Conservation (phyloP, 1,140 invertebrate genomes). For the Homalodisca vitripennis region DNA sequence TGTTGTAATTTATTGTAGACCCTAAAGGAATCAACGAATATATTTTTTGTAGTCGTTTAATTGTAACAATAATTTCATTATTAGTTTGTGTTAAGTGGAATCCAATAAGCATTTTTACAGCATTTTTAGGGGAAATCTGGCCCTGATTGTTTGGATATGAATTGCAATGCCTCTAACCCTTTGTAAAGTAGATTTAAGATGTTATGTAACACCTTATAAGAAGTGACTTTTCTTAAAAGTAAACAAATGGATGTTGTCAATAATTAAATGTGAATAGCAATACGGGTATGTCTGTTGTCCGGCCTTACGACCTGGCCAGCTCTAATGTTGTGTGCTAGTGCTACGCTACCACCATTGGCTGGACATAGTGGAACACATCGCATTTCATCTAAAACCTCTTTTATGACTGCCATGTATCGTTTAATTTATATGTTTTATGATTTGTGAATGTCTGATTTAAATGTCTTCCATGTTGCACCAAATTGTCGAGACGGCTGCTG, state of each 20-base stretch:
- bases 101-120: conserved; percentile 9
- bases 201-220: not conserved
- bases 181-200: conserved; percentile 11
- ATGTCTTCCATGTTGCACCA: conserved; percentile 43
- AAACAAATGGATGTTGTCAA: conserved; percentile 22
- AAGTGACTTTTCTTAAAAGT: conserved; percentile 19
- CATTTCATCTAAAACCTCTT: not conserved
- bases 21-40: too few species aligned
- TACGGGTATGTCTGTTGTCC: not conserved
- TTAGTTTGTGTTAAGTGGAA: conserved; percentile 1
- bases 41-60: too few species aligned
- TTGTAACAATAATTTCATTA: conserved; percentile 2
- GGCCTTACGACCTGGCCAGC: not conserved
- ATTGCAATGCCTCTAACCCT: conserved; percentile 17
- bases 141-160: not conserved
- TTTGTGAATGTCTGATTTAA: conserved; percentile 39
- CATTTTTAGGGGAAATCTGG: not conserved
- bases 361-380: conserved; percentile 7
- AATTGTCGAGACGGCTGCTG: conserved; percentile 30
- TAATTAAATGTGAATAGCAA: conserved; percentile 25
- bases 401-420: not conserved
- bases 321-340: not conserved
- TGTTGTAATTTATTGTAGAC: too few species aligned
- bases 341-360: not conserved
- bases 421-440: not conserved